Evolutionary conservation across 2,113 vertebrate species (phyloP).

Genomic region (Corythaixoides concolor): DNA sequence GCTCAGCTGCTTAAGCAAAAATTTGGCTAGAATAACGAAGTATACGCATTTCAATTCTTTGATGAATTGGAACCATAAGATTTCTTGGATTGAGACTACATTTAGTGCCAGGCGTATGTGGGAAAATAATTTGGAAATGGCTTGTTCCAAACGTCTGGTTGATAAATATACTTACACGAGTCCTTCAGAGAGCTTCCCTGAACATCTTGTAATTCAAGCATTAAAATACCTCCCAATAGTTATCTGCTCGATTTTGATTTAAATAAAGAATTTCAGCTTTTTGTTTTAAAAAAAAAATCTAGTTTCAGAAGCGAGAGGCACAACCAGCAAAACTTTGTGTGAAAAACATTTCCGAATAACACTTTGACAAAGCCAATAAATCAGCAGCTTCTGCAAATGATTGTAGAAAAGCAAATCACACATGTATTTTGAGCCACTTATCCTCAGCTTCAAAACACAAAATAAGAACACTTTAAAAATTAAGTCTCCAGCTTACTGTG

Average conservation of each 20-base stretch:
- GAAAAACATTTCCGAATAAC: neutral
- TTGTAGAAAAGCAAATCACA: neutral
- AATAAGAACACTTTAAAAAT: constrained; percentile 39
- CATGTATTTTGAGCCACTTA: neutral
- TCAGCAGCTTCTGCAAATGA: neutral
- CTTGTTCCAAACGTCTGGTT: neutral
- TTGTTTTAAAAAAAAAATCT: neutral
- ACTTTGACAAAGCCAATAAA: neutral
- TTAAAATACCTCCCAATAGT: neutral
- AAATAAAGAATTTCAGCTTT: neutral
- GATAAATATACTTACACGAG: neutral
- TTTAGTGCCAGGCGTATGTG: neutral
- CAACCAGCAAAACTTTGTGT: neutral
- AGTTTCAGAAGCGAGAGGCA: neutral
- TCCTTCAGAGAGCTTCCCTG: neutral
- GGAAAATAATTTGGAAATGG: neutral
- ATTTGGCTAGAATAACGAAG: neutral
- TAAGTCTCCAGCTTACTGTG: neutral
- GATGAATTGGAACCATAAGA: neutral
- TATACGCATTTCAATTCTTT: neutral
- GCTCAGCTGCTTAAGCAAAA: neutral
- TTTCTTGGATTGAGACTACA: neutral
- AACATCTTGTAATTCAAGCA: neutral
- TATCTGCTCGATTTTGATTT: neutral
- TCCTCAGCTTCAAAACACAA: neutral